phyloP scores from a whole-genome alignment of 2,888 invertebrate genomes.

The Patella ulyssiponensis region DNA sequence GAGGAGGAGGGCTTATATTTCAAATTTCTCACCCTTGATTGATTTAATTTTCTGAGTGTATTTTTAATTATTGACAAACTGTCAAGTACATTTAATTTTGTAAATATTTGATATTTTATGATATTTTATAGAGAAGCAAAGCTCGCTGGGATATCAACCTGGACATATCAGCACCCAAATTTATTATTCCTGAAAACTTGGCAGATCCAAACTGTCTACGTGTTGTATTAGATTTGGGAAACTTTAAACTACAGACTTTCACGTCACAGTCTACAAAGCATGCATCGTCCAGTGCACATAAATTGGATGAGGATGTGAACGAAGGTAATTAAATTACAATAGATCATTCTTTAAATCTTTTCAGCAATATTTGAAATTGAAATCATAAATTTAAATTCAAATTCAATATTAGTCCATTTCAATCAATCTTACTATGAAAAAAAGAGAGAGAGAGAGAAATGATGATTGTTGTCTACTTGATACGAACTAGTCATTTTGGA shows the following conservation, averaged over 20 bases:
- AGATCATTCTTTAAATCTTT: too few relatives aligned
- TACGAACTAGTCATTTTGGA: too few relatives aligned
- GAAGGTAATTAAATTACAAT: conserved; percentile 31
- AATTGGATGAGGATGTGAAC: conserved; percentile 34
- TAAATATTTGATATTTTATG: conserved; percentile 7
- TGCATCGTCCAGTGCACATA: neutral
- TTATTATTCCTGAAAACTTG: conserved; percentile 84
- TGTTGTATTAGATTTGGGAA: conserved; percentile 91
- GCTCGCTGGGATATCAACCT: conserved; percentile 86
- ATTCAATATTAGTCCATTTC: too few relatives aligned
- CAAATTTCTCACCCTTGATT: neutral
- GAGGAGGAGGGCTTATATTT: too few relatives aligned
- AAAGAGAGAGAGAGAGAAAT: too few relatives aligned
- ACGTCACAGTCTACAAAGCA: conserved; percentile 17
- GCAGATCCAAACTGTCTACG: conserved; percentile 66
- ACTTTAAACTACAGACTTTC: conserved; percentile 78
- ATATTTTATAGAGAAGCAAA: conserved; percentile 48
- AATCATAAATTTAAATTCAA: too few relatives aligned
- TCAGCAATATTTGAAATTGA: too few relatives aligned
- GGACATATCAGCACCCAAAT: conserved; percentile 94
- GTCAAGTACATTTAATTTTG: neutral
- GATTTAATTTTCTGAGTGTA: neutral
- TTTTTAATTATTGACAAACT: neutral
- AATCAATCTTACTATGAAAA: too few relatives aligned
- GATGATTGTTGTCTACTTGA: too few relatives aligned